Conservation (phyloP, 2,888 invertebrate genomes). For the Heliconius aoede region DNA sequence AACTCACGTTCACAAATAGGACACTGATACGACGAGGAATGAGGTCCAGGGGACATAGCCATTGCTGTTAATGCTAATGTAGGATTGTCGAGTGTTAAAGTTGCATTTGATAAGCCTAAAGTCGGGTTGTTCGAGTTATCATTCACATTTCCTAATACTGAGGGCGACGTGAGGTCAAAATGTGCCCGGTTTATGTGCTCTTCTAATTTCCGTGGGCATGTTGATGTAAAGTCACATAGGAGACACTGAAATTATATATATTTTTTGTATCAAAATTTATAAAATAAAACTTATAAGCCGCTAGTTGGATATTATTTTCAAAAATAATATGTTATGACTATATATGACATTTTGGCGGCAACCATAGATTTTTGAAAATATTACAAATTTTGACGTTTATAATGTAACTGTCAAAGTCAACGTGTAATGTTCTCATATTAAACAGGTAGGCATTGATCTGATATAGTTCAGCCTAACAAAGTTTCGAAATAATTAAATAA, state of each 20-base stretch:
- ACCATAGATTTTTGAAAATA: constrained; percentile 5
- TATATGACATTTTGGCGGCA: constrained; percentile 24
- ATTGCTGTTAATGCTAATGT: constrained; percentile 66
- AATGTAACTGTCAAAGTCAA: constrained; percentile 17
- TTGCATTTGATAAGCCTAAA: constrained; percentile 63
- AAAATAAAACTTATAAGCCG: neutral
- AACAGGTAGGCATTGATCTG: neutral
- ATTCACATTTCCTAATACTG: constrained; percentile 77
- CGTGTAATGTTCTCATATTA: neutral
- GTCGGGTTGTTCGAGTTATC: constrained; percentile 68
- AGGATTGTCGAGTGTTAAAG: constrained; percentile 62
- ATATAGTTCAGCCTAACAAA: constrained; percentile 1
- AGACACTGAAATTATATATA: constrained; percentile 85
- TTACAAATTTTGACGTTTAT: neutral
- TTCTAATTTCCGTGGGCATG: constrained; percentile 88
- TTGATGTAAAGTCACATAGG: constrained; percentile 89
- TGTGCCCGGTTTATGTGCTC: constrained; percentile 93
- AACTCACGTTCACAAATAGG: constrained; percentile 91
- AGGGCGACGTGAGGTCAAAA: constrained; percentile 91
- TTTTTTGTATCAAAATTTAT: neutral
- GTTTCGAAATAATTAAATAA: neutral
- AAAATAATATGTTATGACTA: neutral
- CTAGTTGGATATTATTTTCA: neutral
- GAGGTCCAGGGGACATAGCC: constrained; percentile 77
- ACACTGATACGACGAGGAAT: constrained; percentile 86